Conservation (phyloP, 2,113 vertebrate genomes). For the Epinephelus moara region DNA sequence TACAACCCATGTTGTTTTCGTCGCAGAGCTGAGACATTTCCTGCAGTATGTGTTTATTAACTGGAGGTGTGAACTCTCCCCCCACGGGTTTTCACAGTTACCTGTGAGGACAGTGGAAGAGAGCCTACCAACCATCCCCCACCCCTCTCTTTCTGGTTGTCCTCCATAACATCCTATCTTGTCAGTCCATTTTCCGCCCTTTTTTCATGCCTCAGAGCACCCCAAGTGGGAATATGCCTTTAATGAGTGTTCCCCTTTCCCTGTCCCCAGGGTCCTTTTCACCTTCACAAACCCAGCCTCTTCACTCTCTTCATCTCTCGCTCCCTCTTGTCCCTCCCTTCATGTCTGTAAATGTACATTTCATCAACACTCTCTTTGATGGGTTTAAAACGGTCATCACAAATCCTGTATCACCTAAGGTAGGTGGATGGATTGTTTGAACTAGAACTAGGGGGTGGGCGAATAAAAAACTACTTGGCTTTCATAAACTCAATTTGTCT, state of each 20-base stretch:
- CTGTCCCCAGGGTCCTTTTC: conserved; percentile 64
- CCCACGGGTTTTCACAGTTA: conserved; percentile 73
- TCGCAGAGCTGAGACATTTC: conserved; percentile 74
- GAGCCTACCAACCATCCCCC: conserved; percentile 58
- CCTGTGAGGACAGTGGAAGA: conserved; percentile 66
- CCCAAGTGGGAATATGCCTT: conserved; percentile 63
- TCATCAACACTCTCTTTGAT: conserved; percentile 44
- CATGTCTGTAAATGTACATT: conserved; percentile 53
- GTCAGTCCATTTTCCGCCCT: conserved; percentile 48
- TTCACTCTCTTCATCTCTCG: conserved; percentile 16
- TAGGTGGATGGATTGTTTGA: conserved; percentile 23
- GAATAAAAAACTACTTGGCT: conserved; percentile 13
- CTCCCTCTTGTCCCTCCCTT: conserved; percentile 28
- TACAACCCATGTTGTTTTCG: conserved; percentile 53
- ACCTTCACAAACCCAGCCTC: conserved; percentile 70
- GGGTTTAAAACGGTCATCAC: conserved; percentile 32
- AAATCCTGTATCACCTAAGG: conserved; percentile 28
- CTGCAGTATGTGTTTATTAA: conserved; percentile 79
- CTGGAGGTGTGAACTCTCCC: conserved; percentile 74
- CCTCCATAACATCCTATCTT: conserved; percentile 64
- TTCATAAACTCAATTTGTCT: neutral
- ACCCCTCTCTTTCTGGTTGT: conserved; percentile 17
- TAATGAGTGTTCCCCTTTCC: conserved; percentile 72
- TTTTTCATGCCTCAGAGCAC: conserved; percentile 56
- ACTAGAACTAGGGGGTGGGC: conserved; percentile 12